Base-by-base conservation (phyloP, 2,113 vertebrate genomes). In the Saguinus imperator region DNA sequence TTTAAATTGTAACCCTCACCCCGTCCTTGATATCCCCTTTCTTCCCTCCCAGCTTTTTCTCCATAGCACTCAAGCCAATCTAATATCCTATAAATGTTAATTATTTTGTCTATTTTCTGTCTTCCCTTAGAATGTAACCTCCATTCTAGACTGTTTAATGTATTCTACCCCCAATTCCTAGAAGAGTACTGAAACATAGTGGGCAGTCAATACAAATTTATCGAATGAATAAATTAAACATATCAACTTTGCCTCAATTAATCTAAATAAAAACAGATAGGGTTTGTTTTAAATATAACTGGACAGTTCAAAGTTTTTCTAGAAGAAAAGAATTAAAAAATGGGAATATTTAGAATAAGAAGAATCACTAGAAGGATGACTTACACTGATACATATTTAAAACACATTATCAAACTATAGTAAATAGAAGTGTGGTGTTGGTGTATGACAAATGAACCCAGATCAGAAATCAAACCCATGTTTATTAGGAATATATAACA, bases 241-340 rank as follows among this genome's bases (percentile, higher is more conserved):
- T 17, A 37, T 48, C 61, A 79, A 77, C 66, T 82, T 93, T 89
- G 85, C 18, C 11, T 84, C 27, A 88, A 35, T 89, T 81, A 61
- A 77, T 61, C 40, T 95, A 93, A 73, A 93, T 82, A 14, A 95
- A 96, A 96, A 82, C 29, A 25, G 58, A 43, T 6, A 77, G 20
- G 23, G 16, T 13, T 52, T 93, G 55, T 58, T 25, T 61, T 27
- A 8, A 86, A 66, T 89, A 43, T 94, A 37, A 79, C 35, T 89
- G 20, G 90, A 93, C 14, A 88, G 16, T 89, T 87, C n/a, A 83
- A 66, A 87, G 48, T 20, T 73, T 50, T 96, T 90, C 61, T 79
- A 7, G 70, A 87, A 85, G 11, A 66, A 82, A 97, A 82, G 79
- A 81, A 64, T 6, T 77, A 2, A 55, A 94, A 97, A 94, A 58